Percentiles rank a stretch among this genome's conserved stretches.
phyloP scores from a whole-genome alignment of 2,113 vertebrate genomes.

The Eulacestoma nigropectus region DNA sequence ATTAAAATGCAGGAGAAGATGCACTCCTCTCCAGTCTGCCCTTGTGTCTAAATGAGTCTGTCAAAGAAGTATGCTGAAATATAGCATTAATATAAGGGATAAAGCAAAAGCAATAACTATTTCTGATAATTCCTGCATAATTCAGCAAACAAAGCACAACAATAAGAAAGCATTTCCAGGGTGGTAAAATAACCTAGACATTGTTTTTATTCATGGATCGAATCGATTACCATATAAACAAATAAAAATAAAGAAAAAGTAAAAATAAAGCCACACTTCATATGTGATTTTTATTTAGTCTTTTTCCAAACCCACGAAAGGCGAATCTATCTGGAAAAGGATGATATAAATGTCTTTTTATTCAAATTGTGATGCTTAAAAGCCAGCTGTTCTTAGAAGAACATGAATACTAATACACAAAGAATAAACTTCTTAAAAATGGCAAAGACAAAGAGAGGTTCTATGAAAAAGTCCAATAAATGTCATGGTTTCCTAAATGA shows the following conservation, averaged over 20 bases:
- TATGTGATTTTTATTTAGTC: background rate
- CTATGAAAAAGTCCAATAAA: background rate
- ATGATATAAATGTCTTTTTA: background rate
- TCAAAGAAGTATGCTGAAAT: conserved; percentile 27
- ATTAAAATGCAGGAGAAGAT: background rate
- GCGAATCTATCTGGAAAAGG: background rate
- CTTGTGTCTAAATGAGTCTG: background rate
- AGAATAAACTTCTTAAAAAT: background rate
- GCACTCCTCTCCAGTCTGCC: background rate
- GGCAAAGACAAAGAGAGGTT: background rate
- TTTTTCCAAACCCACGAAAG: background rate
- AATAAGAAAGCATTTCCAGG: background rate
- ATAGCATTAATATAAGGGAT: background rate
- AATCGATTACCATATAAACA: background rate
- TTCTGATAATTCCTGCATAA: conserved; percentile 10
- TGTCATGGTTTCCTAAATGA: background rate
- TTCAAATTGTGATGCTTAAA: background rate
- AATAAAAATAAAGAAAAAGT: background rate
- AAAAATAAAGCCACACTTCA: background rate
- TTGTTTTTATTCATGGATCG: background rate
- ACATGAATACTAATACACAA: background rate
- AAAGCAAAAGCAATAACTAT: background rate
- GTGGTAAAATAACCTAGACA: background rate
- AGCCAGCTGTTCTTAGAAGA: background rate
- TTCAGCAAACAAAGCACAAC: background rate